Evolutionary conservation across 2,888 invertebrate species (phyloP), one percentile per base, ranked within the genome.

Genomic region (Gnatocerus cornutus): DNA sequence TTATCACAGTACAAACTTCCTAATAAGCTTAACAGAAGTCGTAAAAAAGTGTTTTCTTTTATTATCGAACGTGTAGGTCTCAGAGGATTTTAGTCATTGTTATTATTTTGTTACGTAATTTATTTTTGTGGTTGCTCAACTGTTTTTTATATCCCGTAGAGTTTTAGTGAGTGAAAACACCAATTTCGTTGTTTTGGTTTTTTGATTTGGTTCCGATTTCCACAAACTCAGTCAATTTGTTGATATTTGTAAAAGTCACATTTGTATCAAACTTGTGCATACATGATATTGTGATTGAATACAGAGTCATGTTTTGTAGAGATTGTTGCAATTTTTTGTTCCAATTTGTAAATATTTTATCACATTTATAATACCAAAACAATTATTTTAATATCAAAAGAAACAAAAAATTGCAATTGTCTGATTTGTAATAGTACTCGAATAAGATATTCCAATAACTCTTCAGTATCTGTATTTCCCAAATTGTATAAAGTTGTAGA

Each of bases 401-500:
- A 14, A 21, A 68, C 69, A 53, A 69, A 72, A 71, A 70, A 71
- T 72, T 72, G 71, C 71, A 70, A 70, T 52, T 13, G 48, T 63
- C 71, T 53, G n/a, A 70, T 68, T 73, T 61, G 14, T 46, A 65
- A 48, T 48, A 56, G 62, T 69, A 41, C 59, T 50, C 68, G 58
- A 33, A 65, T 65, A 72, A 69, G 62, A 64, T 50, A 56, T 74
- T 73, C 71, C 72, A 74, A 72, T 72, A 71, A 74, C 68, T 37
- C 66, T 66, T 76, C 73, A 73, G 66, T 66, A 55, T 74, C 72
- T 72, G 75, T 71, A 63, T 77, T 76, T 75, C 72, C 75, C 74
- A 76, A 76, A 74, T 65, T 81, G 80, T 81, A 80, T 76, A 81
- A 79, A 81, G 53, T 77, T 81, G 81, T 81, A 81, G 81, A 81